Evolutionary conservation across 2,113 vertebrate species (phyloP), one percentile per base, ranked within the genome.

Genomic region (Cichladusa arquata): DNA sequence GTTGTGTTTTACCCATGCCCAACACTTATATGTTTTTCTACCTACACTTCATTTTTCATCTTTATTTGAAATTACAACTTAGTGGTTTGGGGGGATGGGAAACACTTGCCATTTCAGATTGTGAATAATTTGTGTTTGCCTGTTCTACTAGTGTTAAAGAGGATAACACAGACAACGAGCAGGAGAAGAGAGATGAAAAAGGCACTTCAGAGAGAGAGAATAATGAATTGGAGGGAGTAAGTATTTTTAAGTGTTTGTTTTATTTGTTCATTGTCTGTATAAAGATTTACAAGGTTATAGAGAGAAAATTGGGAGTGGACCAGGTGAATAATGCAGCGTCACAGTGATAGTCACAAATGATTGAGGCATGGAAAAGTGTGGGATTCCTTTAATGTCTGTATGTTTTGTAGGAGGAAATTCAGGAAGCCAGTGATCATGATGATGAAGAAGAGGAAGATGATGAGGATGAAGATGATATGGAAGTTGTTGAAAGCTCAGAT

Each of bases 361-460:
- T 1, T 44, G 25, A 23, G 61, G 18, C 8, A 11, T 65, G 51
- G 26, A 36, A 44, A 82, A 44, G 13, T 24, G 28, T 48, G 29
- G 14, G 4, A 3, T 2, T 83, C 6, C 76, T 93, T 80, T 53
- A 86, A 28, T 36, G 8, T 50, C 33, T 69, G 19, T 71, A 33
- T 31, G 1, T 40, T 90, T 97, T 96, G 24, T 89, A 98, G 98
- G 98, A 99, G 96, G 99, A 99, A 61, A 88, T 83, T 61, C 98
- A 99, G 95, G 99, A 99, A 81, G 98, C 72, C 81, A 99, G 98
- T 67, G 99, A 99, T 56, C 99, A 97, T n/a, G 99, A 99, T 8
- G 99, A 99, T 13, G 99, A 98, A 10, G 99, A 99, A 4, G 98
- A 98, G 1, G 99, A 99, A 2, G 99, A 98, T 23, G 99, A 99